These are phyloP conservation scores for Leucoraja erinaceus DNA, from an alignment of 2,113 vertebrate genomes.

Conservation along the genomic window DNA sequence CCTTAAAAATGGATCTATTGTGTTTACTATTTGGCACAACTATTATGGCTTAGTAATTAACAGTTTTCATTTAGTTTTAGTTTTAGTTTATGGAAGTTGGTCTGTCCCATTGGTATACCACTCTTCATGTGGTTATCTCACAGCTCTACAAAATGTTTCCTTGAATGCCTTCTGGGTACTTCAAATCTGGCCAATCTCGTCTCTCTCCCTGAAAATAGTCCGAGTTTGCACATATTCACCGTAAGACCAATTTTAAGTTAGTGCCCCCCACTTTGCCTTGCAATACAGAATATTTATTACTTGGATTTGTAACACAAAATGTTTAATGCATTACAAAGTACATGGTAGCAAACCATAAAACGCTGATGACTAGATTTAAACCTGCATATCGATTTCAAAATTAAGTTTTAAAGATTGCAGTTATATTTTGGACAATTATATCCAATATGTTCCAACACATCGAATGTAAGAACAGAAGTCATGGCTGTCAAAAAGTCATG, in stretches of 20 bases:
- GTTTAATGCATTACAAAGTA: background rate
- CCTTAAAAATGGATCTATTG: background rate
- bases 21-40: background rate
- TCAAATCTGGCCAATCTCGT: background rate
- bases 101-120: background rate
- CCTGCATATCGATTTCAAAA: background rate
- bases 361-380: background rate
- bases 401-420: background rate
- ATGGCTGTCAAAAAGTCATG: background rate
- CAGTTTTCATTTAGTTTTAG: background rate
- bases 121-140: background rate
- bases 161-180: background rate
- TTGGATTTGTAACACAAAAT: background rate
- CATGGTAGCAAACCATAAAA: background rate
- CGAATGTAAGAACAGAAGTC: background rate
- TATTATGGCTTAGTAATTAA: background rate
- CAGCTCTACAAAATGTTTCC: background rate
- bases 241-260: background rate
- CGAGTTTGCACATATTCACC: background rate
- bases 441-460: background rate
- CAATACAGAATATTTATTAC: background rate
- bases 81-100: background rate
- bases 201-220: background rate
- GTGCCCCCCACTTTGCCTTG: background rate
- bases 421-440: background rate